Evolutionary conservation across 2,113 vertebrate genomes (phyloP), one percentile per base, ranked within the genome.

Genomic region (Ammospiza caudacuta): DNA sequence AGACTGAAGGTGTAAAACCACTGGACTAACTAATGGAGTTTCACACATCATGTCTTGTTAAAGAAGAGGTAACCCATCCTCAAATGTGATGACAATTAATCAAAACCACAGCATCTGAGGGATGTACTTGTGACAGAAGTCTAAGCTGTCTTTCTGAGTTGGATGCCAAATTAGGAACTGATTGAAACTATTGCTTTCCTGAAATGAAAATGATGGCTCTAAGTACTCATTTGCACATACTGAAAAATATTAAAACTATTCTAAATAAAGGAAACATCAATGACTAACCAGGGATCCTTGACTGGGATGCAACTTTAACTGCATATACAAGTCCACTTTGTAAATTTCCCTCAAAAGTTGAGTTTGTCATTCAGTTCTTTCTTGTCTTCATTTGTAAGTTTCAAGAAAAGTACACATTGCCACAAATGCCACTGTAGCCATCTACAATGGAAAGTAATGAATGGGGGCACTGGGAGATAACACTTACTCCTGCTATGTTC

Each of bases 21-120:
- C 39, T 84, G 93, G 93, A 97, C 87, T 95, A 96, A 87, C 92
- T 94, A 96, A 97, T 89, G 89, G 94, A 94, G 92, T 83, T 97
- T 95, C 94, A 93, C 91, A 96, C 83, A 92, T 94, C 94, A 23
- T 33, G 86, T 93, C 95, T 95, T 70, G 52, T 96, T 96, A 94
- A 96, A 96, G 92, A 94, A 93, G 90, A 95, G 44, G 88, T 86
- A 91, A 89, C 64, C 94, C 87, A 72, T 80, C 92, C 86, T 83
- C 76, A 91, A 85, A 90, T 23, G 47, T 54, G 90, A 95, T 91
- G 64, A 83, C 70, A 95, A 88, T 95, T 95, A 61, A 95, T 90
- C 91, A 93, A 72, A 90, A 63, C 64, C 46, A 66, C 27, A 85
- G 72, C 19, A 29, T 12, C 76, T 2, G 4, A 81, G 76, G 75